Percentiles rank a stretch among this genome's conserved stretches.
Conservation (phyloP, 2,113 vertebrate species). For the Silurus meridionalis region DNA sequence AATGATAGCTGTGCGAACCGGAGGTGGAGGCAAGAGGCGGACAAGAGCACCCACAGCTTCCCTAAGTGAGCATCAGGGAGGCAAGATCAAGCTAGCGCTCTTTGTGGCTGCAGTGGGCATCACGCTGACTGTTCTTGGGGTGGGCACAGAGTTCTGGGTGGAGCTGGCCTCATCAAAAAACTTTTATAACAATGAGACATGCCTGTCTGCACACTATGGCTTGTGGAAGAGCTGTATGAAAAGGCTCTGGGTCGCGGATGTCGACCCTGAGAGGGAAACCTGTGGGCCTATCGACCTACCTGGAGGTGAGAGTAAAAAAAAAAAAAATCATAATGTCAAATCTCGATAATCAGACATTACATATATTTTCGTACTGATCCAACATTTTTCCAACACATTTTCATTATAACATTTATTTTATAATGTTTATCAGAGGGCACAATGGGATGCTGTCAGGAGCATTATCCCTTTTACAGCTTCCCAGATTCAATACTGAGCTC, state of each 20-base stretch:
- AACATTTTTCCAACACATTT: neutral
- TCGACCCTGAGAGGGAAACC: conserved; percentile 76
- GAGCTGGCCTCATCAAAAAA: conserved; percentile 77
- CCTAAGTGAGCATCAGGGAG: conserved; percentile 77
- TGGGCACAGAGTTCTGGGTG: conserved; percentile 90
- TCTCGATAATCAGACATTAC: neutral
- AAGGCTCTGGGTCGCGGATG: conserved; percentile 79
- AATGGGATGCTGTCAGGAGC: neutral
- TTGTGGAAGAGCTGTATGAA: conserved; percentile 86
- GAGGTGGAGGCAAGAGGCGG: conserved; percentile 59
- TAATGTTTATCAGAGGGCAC: neutral
- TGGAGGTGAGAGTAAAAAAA: conserved; percentile 74
- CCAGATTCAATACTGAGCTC: neutral
- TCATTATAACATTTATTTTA: neutral
- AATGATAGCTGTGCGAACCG: conserved; percentile 61
- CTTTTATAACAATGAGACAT: conserved; percentile 79
- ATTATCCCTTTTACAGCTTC: neutral
- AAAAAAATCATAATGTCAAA: neutral
- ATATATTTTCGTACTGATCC: neutral
- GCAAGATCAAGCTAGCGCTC: conserved; percentile 82
- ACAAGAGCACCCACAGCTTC: conserved; percentile 51
- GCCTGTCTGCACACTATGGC: conserved; percentile 79
- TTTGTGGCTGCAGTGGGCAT: conserved; percentile 79
- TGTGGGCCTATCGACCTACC: conserved; percentile 83
- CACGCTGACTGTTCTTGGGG: conserved; percentile 79